A percentile compares a stretch with the other conserved stretches of the same genome.
Evolutionary conservation across 2,888 invertebrate genomes (phyloP).

Genomic region (Panorpa germanica): DNA sequence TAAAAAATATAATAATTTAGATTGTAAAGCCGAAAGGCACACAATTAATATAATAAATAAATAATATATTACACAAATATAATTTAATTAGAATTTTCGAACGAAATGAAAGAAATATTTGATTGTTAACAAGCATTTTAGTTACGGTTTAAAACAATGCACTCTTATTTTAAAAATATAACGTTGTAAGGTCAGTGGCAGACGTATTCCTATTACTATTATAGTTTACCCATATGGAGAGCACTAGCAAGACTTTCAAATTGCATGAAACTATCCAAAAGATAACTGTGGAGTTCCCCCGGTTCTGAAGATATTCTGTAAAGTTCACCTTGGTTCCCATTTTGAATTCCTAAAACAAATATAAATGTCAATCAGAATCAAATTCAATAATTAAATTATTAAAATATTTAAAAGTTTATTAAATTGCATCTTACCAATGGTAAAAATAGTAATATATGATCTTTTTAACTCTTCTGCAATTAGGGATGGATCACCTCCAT

Average conservation of each 20-base stretch:
- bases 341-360: conserved; percentile 31
- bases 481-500: conserved; percentile 44
- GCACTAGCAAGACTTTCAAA: conserved; percentile 50
- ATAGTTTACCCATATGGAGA: conserved; percentile 36
- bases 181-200: too few species aligned
- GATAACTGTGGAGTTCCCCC: conserved; percentile 39
- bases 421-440: conserved; percentile 22
- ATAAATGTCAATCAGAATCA: not conserved
- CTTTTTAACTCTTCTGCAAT: conserved; percentile 34
- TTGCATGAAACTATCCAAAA: conserved; percentile 45
- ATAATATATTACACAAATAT: too few species aligned
- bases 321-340: conserved; percentile 41
- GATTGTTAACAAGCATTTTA: too few species aligned
- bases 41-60: too few species aligned
- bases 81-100: too few species aligned
- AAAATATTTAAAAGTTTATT: too few species aligned
- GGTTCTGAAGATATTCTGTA: conserved; percentile 42
- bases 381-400: not conserved
- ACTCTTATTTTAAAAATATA: too few species aligned
- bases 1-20: too few species aligned
- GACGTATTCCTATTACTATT: too few species aligned
- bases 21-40: too few species aligned
- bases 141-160: too few species aligned
- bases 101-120: too few species aligned
- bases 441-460: conserved; percentile 30